Evolutionary conservation across 2,888 invertebrate species (phyloP).

Genomic region (Campopleginae sp.): DNA sequence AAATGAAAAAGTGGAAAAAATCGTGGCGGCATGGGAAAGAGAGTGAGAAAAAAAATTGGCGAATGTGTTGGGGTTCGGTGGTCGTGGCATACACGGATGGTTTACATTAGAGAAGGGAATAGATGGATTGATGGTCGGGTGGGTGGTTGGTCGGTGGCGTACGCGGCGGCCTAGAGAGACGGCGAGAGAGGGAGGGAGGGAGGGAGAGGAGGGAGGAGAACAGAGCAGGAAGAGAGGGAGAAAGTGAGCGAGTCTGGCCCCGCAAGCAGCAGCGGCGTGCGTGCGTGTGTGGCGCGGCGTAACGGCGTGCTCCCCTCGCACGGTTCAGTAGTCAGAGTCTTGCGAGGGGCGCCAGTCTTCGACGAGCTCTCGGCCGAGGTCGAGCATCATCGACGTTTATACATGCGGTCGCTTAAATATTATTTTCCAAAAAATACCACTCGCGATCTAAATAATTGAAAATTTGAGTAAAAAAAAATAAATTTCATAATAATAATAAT

Average conservation of each 20-base stretch:
- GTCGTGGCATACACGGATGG: conserved; percentile 17
- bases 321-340: conserved; percentile 74
- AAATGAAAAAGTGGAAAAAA: too few species aligned
- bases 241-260: conserved; percentile 45
- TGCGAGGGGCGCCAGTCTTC: conserved; percentile 78
- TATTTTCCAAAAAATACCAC: conserved; percentile 31
- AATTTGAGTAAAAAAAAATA: background rate
- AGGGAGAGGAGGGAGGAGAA: background rate
- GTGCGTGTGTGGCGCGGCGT: conserved; percentile 74
- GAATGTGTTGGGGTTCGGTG: conserved; percentile 6
- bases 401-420: conserved; percentile 70
- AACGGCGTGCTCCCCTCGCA: conserved; percentile 73
- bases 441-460: background rate
- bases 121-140: conserved; percentile 56
- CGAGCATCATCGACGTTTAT: conserved; percentile 70
- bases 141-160: conserved; percentile 64
- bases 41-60: too few species aligned
- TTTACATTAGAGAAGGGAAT: conserved; percentile 40
- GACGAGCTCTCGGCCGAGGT: conserved; percentile 77
- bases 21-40: too few species aligned
- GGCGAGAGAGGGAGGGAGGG: conserved; percentile 35
- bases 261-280: conserved; percentile 59
- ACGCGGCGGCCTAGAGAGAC: conserved; percentile 50
- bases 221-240: conserved; percentile 2
- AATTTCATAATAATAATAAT: too few species aligned